These are phyloP conservation scores for Parotocinclus haroldoi DNA, from an alignment of 2,797 vertebrate species.

Conservation along the genomic window DNA sequence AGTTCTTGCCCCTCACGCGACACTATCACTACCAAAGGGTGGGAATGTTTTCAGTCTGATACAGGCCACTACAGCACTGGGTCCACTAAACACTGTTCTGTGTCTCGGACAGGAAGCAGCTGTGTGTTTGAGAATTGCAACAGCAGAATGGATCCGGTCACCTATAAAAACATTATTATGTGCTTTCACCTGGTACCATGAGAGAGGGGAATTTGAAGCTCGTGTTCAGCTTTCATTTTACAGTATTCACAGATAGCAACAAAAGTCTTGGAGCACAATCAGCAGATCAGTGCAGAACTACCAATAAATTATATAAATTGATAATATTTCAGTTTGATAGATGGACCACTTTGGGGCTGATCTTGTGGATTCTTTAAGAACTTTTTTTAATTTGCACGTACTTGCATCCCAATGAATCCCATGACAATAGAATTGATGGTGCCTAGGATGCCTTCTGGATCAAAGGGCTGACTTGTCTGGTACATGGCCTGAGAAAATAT, in stretches of 20 bases:
- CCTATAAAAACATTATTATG: constrained; percentile 24
- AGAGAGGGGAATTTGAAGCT: not conserved
- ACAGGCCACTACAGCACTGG: constrained; percentile 45
- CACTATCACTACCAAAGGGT: constrained; percentile 51
- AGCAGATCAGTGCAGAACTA: too few species aligned
- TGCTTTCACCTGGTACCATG: constrained; percentile 20
- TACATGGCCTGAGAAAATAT: constrained; percentile 65
- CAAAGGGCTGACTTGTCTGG: constrained; percentile 72
- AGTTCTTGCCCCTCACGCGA: constrained; percentile 63
- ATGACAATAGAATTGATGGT: constrained; percentile 73
- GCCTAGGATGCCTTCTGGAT: constrained; percentile 75
- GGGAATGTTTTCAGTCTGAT: constrained; percentile 36
- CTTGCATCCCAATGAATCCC: constrained; percentile 82
- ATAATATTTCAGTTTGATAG: too few species aligned
- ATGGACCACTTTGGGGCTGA: too few species aligned
- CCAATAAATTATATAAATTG: too few species aligned
- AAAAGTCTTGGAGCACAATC: too few species aligned
- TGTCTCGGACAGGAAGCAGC: constrained; percentile 59
- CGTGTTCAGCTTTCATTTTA: not conserved
- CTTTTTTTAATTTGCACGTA: constrained; percentile 52
- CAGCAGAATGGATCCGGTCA: constrained; percentile 24
- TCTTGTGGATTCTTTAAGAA: too few species aligned
- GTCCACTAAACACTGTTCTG: constrained; percentile 42
- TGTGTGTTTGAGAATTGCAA: constrained; percentile 32
- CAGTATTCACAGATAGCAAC: not conserved